Evolutionary conservation across 2,797 vertebrate genomes (phyloP), one percentile per base, ranked within the genome.

Genomic region (Nothura maculosa): DNA sequence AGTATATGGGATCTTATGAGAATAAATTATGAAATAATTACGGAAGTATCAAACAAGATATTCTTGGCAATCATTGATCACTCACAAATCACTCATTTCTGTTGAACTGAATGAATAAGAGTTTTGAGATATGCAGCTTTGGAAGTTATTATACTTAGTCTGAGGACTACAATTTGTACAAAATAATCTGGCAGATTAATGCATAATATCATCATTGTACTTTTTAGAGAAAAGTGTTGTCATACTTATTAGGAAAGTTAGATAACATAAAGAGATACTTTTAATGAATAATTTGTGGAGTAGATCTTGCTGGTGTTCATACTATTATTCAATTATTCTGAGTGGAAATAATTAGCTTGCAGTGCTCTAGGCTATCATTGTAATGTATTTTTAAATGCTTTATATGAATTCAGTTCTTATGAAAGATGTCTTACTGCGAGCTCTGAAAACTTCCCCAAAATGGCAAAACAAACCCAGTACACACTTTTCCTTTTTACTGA

Each of bases 291-390:
- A 84, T 81, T 84, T 88, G 60, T 79, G 60, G 24, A 69, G 19
- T 45, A 50, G 66, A 55, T 15, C 27, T 81, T 91, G 47, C 61
- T 45, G 81, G 60, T 15, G 20, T 67, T 94, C 76, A 84, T 22
- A 52, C 36, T 47, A 78, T 79, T 91, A 91, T 67, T 84, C 40
- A 88, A 63, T 93, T 85, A 91, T 25, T 81, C 27, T 63, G 34
- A 75, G 77, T 54, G 70, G 67, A 93, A 96, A 92, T 87, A 95
- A 95, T 91, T 95, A 92, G 92, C 80, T 47, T 85, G 55, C 69
- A 85, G 76, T 76, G 67, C 85, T 93, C 48, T 36, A 92, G 74
- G 85, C 77, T 85, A 58, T 76, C 50, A 81, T 3, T 60, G 21
- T 57, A 89, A 83, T 47, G 45, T 36, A 13, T 21, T 82, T 91